These are phyloP conservation scores for Capromys pilorides DNA, from an alignment of 2,797 vertebrate genomes.

Conservation along the genomic window DNA sequence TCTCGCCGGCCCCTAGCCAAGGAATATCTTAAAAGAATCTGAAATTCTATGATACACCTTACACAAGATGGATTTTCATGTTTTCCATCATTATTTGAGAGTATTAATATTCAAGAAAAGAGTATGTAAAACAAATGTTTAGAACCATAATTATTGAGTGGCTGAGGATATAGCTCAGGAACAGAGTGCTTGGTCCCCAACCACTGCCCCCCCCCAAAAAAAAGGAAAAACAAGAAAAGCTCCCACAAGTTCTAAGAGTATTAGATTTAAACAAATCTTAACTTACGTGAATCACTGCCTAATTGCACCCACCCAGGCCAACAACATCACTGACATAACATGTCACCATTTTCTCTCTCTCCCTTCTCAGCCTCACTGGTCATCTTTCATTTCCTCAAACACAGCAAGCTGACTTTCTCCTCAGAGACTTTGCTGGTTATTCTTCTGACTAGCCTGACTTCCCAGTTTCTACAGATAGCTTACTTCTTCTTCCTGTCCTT, in stretches of 20 bases:
- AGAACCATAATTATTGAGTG: not conserved
- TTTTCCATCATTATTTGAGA: not conserved
- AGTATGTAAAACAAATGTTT: not conserved
- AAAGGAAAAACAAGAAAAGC: not conserved
- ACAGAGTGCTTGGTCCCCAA: not conserved
- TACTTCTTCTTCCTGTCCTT: not conserved
- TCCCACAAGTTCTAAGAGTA: not conserved
- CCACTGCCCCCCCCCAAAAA: not conserved
- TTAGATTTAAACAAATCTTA: not conserved
- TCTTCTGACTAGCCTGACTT: not conserved
- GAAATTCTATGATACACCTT: not conserved
- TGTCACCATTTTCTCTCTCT: not conserved
- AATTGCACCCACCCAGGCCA: not conserved
- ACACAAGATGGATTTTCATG: conserved; percentile 3
- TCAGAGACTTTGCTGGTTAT: not conserved
- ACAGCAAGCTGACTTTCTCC: not conserved
- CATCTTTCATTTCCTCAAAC: conserved; percentile 42
- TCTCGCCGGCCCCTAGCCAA: too few relatives aligned
- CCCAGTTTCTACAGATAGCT: not conserved
- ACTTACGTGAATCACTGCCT: not conserved
- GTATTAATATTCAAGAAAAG: conserved; percentile 6
- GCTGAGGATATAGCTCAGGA: not conserved
- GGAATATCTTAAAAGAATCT: not conserved
- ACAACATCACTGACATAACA: not conserved
- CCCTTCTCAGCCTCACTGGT: not conserved